Evolutionary conservation across 2,888 invertebrate species (phyloP), one percentile per base, ranked within the genome.

Genomic region (Xestia rhomboidea): DNA sequence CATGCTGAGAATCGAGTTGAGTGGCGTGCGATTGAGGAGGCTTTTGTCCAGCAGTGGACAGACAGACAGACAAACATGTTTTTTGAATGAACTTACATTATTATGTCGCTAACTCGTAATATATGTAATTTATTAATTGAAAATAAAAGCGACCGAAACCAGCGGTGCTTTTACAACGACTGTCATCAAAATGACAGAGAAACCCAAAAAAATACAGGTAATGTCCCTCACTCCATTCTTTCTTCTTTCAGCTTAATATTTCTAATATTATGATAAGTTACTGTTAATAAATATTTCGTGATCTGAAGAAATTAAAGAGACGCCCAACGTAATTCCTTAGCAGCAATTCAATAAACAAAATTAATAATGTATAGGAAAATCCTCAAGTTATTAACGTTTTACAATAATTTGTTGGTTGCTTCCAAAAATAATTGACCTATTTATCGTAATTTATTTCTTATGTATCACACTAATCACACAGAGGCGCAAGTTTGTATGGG

Each of bases 291-390:
- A 21, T 30, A 6, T 51, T 69, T 51, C 83, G 83, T 83, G 82
- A 67, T 15, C 46, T 0, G 21, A 27, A 13, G 30, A 34, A 72
- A 80, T 83, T 41, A 79, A 60, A 54, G 51, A 62, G 15, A 24
- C 18, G 18, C 38, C 44, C 30, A 5, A 27, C 30, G 34, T 21
- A 27, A 79, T 18, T 73, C 24, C 30, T 44, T 13, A 15, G 1
- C 1, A 75, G 69, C 11, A 70, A 63, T 84, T 60, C 60, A 81
- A 64, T 81, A 76, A 57, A 70, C 30, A 57, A 51, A 49, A 38
- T 57, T 51, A n/a, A 34, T 41, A n/a, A 78, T 27, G 75, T 51
- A 73, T 75, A 3, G 11, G 21, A n/a, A 38, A 38, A 44, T 57
- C 2, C 2, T 27, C 8, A 46, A 70, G 34, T 41, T 72, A 80